A percentile compares a stretch with the other conserved stretches of the same genome.
Evolutionary conservation across 2,113 vertebrate species (phyloP).

Genomic region (Mola mola): DNA sequence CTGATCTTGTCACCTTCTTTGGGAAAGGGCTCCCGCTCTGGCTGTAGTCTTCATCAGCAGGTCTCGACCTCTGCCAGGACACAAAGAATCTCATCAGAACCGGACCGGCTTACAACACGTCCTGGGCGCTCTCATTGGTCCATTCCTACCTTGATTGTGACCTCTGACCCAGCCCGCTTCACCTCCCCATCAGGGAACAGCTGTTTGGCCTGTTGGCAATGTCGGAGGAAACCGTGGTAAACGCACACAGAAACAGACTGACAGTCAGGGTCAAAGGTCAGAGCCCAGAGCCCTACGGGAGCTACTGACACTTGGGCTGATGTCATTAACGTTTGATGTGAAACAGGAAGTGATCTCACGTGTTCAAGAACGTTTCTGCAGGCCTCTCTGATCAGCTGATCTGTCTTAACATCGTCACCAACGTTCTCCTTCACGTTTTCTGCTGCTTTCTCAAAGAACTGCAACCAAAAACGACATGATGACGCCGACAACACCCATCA

Average conservation of each 20-base stretch:
- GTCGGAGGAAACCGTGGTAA: constrained; percentile 10
- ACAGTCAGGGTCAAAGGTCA: not conserved
- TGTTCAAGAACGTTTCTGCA: constrained; percentile 93
- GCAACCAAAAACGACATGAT: constrained; percentile 2
- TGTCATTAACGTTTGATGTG: not conserved
- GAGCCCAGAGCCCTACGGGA: not conserved
- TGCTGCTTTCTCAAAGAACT: constrained; percentile 97
- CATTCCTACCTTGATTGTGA: constrained; percentile 84
- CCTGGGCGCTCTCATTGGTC: not conserved
- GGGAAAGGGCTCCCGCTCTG: constrained; percentile 88
- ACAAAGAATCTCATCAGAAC: constrained; percentile 17
- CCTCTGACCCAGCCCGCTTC: constrained; percentile 80
- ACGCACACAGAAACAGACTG: not conserved
- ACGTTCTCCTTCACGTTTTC: constrained; percentile 93
- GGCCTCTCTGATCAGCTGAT: constrained; percentile 92
- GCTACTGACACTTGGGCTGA: not conserved
- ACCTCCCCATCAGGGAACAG: constrained; percentile 90
- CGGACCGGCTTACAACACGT: not conserved
- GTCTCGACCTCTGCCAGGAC: constrained; percentile 83
- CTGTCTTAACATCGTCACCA: constrained; percentile 89
- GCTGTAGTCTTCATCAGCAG: constrained; percentile 85
- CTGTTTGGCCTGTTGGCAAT: constrained; percentile 87
- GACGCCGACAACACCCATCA: not conserved
- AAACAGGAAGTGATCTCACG: constrained; percentile 73
- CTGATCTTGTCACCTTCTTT: constrained; percentile 85